These are phyloP conservation scores for Rhipidura dahli DNA, from an alignment of 2,113 vertebrate genomes.

Conservation along the genomic window DNA sequence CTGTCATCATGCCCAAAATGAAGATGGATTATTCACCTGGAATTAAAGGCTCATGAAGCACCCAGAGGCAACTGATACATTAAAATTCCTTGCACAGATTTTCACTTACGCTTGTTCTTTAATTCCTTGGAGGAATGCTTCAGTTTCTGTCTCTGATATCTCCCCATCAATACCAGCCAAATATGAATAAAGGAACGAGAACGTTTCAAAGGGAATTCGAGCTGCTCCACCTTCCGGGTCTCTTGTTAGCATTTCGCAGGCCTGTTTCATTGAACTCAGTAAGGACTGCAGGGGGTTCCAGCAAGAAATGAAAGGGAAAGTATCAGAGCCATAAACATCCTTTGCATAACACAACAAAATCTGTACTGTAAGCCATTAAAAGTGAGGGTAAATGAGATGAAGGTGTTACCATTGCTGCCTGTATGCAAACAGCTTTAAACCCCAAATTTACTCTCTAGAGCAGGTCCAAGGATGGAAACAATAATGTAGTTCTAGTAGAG, in stretches of 20 bases:
- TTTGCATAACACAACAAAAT: neutral
- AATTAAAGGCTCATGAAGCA: neutral
- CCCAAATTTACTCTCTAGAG: neutral
- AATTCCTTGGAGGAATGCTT: constrained; percentile 73
- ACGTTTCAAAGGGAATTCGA: constrained; percentile 77
- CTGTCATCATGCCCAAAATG: neutral
- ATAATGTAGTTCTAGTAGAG: neutral
- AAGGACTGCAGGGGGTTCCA: constrained; percentile 69
- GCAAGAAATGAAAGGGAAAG: neutral
- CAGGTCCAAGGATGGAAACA: neutral
- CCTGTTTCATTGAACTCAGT: constrained; percentile 77
- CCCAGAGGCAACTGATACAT: neutral
- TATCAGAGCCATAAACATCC: neutral
- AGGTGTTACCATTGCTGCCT: neutral
- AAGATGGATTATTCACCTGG: neutral
- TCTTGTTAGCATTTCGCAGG: constrained; percentile 85
- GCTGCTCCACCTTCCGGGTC: constrained; percentile 82
- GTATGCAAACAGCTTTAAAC: neutral
- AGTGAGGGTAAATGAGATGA: neutral
- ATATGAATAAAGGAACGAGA: constrained; percentile 81
- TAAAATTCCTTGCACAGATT: neutral
- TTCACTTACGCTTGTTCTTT: constrained; percentile 71
- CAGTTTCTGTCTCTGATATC: constrained; percentile 39
- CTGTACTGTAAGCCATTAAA: neutral
- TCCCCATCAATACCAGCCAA: constrained; percentile 81